Evolutionary conservation across 2,797 vertebrate genomes (phyloP).

Genomic region (Gorsachius magnificus): DNA sequence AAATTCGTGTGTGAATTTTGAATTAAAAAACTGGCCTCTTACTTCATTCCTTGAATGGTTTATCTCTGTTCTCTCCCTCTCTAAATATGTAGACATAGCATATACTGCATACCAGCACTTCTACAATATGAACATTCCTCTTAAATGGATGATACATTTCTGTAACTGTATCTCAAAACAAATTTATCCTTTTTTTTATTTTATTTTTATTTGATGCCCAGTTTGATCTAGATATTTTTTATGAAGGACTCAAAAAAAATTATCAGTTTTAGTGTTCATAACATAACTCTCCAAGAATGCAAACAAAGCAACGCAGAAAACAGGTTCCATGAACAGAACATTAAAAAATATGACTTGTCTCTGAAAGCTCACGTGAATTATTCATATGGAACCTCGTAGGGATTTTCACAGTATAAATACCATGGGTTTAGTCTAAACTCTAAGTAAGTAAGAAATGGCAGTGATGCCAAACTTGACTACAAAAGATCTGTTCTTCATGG

Average conservation of each 20-base stretch:
- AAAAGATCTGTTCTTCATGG: background rate
- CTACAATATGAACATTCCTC: background rate
- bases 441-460: background rate
- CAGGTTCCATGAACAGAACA: background rate
- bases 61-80: background rate
- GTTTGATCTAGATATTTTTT: background rate
- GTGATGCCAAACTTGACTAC: background rate
- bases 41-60: background rate
- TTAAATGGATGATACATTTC: background rate
- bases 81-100: background rate
- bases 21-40: background rate
- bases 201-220: background rate
- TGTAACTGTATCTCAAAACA: background rate
- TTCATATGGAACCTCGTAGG: background rate
- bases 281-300: background rate
- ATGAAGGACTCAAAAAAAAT: background rate
- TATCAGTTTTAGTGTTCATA: background rate
- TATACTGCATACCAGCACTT: background rate
- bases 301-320: conserved; percentile 21
- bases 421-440: background rate
- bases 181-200: background rate
- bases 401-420: conserved; percentile 4
- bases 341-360: background rate
- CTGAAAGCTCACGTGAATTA: background rate
- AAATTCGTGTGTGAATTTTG: background rate